Percentiles rank a stretch among this genome's conserved stretches.
phyloP scores from a whole-genome alignment of 2,888 invertebrate genomes.

The Torymus texanus region DNA sequence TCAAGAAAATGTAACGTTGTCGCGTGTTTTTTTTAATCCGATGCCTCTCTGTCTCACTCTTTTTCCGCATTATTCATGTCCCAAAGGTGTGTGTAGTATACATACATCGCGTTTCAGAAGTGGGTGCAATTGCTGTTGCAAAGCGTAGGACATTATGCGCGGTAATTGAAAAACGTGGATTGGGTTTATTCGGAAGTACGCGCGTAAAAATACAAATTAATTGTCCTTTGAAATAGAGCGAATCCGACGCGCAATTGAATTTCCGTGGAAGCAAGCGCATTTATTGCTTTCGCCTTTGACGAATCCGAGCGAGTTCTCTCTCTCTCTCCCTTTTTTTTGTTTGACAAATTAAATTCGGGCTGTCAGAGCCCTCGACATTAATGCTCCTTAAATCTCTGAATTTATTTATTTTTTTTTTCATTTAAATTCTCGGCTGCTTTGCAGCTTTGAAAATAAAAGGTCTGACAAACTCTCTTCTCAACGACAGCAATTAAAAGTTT shows the following conservation, averaged over 20 bases:
- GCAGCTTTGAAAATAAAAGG: too few species aligned
- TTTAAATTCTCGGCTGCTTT: too few species aligned
- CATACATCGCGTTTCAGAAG: too few species aligned
- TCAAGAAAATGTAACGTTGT: constrained; percentile 1
- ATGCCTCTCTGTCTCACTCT: neutral
- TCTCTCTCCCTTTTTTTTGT: too few species aligned
- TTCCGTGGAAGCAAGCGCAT: constrained; percentile 2
- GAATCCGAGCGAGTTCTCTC: neutral
- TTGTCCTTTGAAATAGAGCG: constrained; percentile 1
- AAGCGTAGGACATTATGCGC: neutral
- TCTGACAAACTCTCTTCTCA: too few species aligned
- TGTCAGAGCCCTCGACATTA: too few species aligned
- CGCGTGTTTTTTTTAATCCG: neutral
- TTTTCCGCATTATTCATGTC: neutral
- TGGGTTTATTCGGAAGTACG: constrained; percentile 14
- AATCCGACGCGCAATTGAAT: constrained; percentile 26
- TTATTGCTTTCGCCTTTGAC: constrained; percentile 31
- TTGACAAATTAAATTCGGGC: too few species aligned
- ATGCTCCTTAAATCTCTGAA: too few species aligned
- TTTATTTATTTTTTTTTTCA: too few species aligned
- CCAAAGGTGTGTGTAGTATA: too few species aligned
- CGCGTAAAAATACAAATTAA: neutral
- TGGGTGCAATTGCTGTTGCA: too few species aligned
- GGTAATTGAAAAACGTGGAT: constrained; percentile 1
- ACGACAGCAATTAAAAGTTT: too few species aligned